Evolutionary conservation across 2,113 vertebrate genomes (phyloP).

Genomic region (Telmatochromis brichardi): DNA sequence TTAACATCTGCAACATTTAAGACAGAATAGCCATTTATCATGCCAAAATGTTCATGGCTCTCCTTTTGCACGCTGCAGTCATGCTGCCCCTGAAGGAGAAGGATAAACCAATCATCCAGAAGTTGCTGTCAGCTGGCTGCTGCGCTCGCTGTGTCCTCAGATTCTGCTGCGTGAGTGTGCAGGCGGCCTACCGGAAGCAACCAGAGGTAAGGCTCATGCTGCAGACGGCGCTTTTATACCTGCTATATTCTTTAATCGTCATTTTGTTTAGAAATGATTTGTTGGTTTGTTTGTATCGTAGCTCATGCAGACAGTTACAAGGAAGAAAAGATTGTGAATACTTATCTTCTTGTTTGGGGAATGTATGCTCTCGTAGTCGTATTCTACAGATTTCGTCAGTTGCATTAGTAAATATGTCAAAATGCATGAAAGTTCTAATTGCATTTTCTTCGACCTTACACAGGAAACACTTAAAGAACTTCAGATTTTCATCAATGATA

Average conservation of each 20-base stretch:
- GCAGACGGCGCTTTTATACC: neutral
- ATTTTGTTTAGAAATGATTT: neutral
- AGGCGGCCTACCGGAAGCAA: slow-evolving; percentile 73
- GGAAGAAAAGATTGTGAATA: neutral
- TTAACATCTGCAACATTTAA: neutral
- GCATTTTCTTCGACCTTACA: neutral
- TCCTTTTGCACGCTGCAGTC: neutral
- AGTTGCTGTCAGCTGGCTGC: slow-evolving; percentile 78
- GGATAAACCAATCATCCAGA: slow-evolving; percentile 74
- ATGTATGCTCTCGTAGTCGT: neutral
- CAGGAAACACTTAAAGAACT: slow-evolving; percentile 79
- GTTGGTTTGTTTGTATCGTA: neutral
- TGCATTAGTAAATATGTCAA: neutral
- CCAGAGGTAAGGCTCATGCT: slow-evolving; percentile 64
- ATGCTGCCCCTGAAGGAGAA: slow-evolving; percentile 83
- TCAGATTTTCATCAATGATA: slow-evolving; percentile 64
- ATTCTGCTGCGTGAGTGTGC: slow-evolving; percentile 82
- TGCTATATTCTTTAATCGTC: neutral
- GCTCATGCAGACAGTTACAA: neutral
- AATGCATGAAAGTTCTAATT: neutral
- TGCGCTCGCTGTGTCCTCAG: slow-evolving; percentile 88
- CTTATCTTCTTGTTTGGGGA: neutral
- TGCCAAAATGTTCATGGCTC: no score
- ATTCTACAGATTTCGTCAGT: neutral
- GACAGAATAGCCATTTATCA: neutral